Evolutionary conservation across 2,113 vertebrate species (phyloP), one percentile per base, ranked within the genome.

Genomic region (Malurus cyaneus): DNA sequence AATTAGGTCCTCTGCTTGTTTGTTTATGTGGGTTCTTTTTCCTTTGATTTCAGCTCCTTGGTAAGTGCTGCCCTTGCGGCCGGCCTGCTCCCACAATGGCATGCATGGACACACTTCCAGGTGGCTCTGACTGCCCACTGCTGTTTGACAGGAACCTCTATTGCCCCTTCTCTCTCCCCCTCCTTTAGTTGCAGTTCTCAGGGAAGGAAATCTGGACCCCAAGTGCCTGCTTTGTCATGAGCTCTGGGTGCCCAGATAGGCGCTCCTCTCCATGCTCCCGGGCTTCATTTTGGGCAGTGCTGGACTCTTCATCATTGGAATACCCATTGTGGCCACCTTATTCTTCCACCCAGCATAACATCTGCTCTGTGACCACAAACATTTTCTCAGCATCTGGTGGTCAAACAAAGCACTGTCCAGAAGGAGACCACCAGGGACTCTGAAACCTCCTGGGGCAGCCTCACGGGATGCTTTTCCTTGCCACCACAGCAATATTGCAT

Each of bases 371-470:
- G 3, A 97, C 72, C 60, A 89, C 77, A 88, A 94, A 78, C 20
- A 90, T 93, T 97, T 97, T 36, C 74, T 92, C 93, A 91, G 59
- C 90, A 94, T 94, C 70, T 81, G 95, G 91, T 93, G 87, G 89
- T 96, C 94, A 96, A 94, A 92, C 60, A 87, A 94, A 95, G 85
- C 64, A 91, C 85, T 56, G 31, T 56, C 0, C 18, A 96, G 53
- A 31, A 94, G 26, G 16, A 91, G 56, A 86, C 28, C 47, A 60
- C 17, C 50, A 65, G 15, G 60, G 74, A 64, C 54, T 96, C 90
- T 57, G 34, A 95, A 95, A 89, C 56, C 17, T 95, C 65, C 42
- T 54, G 46, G 44, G 42, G 31, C 77, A 94, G 39, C 56, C 41
- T 52, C 59, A 66, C 41, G 36, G 36, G 31, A 56, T 62, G 31